A percentile compares a stretch with the other conserved stretches of the same genome.
These are phyloP conservation scores for Nothobranchius furzeri DNA, from an alignment of 2,113 vertebrate species.

Conservation along the genomic window DNA sequence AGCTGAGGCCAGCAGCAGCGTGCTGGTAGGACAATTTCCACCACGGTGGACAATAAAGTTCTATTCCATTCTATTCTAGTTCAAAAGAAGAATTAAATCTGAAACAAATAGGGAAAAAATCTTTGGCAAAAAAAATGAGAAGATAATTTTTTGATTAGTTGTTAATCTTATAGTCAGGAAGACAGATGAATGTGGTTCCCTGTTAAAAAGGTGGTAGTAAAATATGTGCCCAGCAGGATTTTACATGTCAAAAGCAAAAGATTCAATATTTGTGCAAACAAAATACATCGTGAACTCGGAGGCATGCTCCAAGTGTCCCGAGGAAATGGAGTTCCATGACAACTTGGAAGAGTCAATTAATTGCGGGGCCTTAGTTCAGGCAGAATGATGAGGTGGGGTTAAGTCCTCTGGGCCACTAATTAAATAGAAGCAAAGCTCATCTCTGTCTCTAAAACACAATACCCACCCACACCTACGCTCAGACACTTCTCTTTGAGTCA, in stretches of 20 bases:
- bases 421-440: slow-evolving; percentile 71
- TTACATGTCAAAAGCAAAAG: slow-evolving; percentile 50
- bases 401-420: slow-evolving; percentile 75
- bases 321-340: slow-evolving; percentile 72
- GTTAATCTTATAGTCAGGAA: slow-evolving; percentile 39
- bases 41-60: too few relatives aligned
- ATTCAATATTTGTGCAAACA: slow-evolving; percentile 67
- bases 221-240: slow-evolving; percentile 44
- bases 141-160: slow-evolving; percentile 51
- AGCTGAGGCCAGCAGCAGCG: slow-evolving; percentile 39
- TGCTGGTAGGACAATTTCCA: background rate
- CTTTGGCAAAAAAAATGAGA: slow-evolving; percentile 21
- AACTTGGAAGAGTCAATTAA: slow-evolving; percentile 77
- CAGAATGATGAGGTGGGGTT: slow-evolving; percentile 71
- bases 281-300: slow-evolving; percentile 59
- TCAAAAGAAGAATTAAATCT: slow-evolving; percentile 65
- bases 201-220: slow-evolving; percentile 45
- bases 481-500: background rate
- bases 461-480: background rate
- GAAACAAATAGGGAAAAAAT: slow-evolving; percentile 34
- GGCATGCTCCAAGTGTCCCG: slow-evolving; percentile 35
- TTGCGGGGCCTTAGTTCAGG: slow-evolving; percentile 56
- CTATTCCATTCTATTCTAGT: background rate
- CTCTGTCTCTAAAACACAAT: slow-evolving; percentile 39
- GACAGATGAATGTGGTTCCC: slow-evolving; percentile 39